phyloP scores from a whole-genome alignment of 2,113 vertebrate species.

The Hydrolagus affinis region DNA sequence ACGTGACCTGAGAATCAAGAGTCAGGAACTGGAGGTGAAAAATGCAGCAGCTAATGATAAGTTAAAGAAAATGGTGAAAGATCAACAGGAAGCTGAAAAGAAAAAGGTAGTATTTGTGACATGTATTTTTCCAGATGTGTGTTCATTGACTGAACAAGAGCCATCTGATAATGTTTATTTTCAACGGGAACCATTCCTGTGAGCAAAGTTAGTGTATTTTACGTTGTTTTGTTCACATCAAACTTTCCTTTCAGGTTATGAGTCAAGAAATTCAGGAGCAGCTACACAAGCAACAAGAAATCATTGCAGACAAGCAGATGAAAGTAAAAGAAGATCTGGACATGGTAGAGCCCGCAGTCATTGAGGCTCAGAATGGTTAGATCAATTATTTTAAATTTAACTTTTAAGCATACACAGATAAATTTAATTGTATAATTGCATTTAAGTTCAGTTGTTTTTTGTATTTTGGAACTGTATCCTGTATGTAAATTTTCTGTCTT shows the following conservation, averaged over 20 bases:
- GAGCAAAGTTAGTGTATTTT: background rate
- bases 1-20: constrained; percentile 89
- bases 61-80: constrained; percentile 97
- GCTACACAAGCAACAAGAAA: constrained; percentile 90
- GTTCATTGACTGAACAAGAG: background rate
- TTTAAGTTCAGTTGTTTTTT: background rate
- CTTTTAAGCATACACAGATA: background rate
- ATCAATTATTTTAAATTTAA: background rate
- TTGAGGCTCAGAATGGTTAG: constrained; percentile 95
- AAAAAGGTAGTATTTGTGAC: constrained; percentile 69
- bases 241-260: constrained; percentile 69
- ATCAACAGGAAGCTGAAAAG: constrained; percentile 96
- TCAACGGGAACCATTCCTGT: background rate
- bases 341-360: constrained; percentile 94
- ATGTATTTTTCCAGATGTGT: background rate
- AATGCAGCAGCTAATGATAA: constrained; percentile 97
- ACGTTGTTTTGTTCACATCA: constrained; percentile 26
- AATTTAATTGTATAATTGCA: background rate
- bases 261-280: constrained; percentile 97
- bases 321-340: constrained; percentile 88
- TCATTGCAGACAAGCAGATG: constrained; percentile 93
- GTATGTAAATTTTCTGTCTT: constrained; percentile 26
- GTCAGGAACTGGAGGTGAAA: constrained; percentile 92
- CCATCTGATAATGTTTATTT: background rate
- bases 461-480: constrained; percentile 18